Conservation (phyloP, 2,888 invertebrate genomes). For the Dolomedes plantarius region DNA sequence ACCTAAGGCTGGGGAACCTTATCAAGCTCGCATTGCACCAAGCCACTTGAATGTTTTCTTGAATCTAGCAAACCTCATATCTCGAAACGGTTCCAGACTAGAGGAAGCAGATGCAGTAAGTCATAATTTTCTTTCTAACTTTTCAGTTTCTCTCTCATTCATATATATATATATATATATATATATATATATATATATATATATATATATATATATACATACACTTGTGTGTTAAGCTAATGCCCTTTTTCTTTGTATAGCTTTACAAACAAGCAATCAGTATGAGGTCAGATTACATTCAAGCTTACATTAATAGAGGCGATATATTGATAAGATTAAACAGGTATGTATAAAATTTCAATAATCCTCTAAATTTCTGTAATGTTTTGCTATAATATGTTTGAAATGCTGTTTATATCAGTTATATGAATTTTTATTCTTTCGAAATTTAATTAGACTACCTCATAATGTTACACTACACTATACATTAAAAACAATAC, state of each 20-base stretch:
- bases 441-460: too few relatives aligned
- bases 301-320: slow-evolving; percentile 97
- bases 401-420: too few relatives aligned
- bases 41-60: slow-evolving; percentile 97
- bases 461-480: too few relatives aligned
- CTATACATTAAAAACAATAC: too few relatives aligned
- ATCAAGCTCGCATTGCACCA: slow-evolving; percentile 96
- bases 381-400: too few relatives aligned
- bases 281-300: slow-evolving; percentile 96
- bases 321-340: slow-evolving; percentile 96
- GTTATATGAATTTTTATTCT: too few relatives aligned
- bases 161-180: not conserved
- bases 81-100: slow-evolving; percentile 91
- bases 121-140: not conserved
- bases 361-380: not conserved
- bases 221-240: too few relatives aligned
- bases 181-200: too few relatives aligned
- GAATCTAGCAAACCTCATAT: slow-evolving; percentile 94
- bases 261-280: slow-evolving; percentile 96
- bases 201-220: too few relatives aligned
- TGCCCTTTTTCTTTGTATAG: slow-evolving; percentile 22
- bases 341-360: slow-evolving; percentile 75
- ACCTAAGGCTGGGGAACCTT: slow-evolving; percentile 94
- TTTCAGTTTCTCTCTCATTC: not conserved
- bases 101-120: slow-evolving; percentile 90